Evolutionary conservation across 2,888 invertebrate species (phyloP).

Genomic region (Drosophila ezoana): DNA sequence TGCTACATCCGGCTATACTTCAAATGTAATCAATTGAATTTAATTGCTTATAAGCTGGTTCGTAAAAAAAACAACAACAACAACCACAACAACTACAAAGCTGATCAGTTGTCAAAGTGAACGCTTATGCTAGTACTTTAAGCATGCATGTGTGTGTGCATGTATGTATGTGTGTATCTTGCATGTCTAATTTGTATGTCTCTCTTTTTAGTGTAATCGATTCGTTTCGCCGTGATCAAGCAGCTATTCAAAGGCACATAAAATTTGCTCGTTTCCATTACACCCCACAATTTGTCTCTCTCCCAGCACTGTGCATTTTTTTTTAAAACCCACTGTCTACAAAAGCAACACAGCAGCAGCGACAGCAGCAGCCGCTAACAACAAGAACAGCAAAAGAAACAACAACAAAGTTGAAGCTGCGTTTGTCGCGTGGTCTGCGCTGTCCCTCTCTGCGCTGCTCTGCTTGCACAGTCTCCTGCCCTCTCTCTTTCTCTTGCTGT

Average conservation of each 20-base stretch:
- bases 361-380: conserved; percentile 19
- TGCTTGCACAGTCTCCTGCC: conserved; percentile 4
- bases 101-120: conserved; percentile 57
- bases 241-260: conserved; percentile 62
- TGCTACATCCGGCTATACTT: conserved; percentile 40
- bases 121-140: conserved; percentile 39
- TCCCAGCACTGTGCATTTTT: conserved; percentile 22
- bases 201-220: conserved; percentile 58
- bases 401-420: conserved; percentile 46
- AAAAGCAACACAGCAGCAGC: conserved; percentile 24
- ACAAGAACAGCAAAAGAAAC: conserved; percentile 32
- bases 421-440: conserved; percentile 58
- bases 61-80: neutral
- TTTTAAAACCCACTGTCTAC: conserved; percentile 17
- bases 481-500: conserved; percentile 5
- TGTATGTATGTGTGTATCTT: conserved; percentile 27
- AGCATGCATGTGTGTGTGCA: conserved; percentile 8
- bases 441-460: conserved; percentile 12
- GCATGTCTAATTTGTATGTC: conserved; percentile 59
- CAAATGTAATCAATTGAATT: conserved; percentile 53
- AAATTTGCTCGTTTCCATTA: conserved; percentile 54
- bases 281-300: conserved; percentile 49
- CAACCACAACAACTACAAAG: conserved; percentile 36
- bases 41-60: conserved; percentile 54
- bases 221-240: conserved; percentile 60